These are phyloP conservation scores for Lutra lutra DNA, from an alignment of 2,797 vertebrate genomes.

Conservation along the genomic window DNA sequence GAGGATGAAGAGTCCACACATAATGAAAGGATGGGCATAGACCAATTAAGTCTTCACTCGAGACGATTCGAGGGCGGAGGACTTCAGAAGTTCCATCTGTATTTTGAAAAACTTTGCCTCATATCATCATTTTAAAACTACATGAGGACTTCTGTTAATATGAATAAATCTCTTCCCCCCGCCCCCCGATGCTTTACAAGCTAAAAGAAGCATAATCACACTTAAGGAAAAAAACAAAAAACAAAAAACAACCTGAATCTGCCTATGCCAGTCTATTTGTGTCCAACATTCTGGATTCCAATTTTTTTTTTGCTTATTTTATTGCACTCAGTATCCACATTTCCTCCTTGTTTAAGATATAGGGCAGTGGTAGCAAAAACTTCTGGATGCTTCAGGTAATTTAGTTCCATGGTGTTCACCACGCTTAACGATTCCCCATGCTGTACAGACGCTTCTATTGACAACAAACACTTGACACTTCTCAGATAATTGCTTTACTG, in stretches of 20 bases:
- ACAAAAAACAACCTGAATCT: neutral
- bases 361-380: neutral
- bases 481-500: neutral
- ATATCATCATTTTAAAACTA: neutral
- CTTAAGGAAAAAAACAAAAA: neutral
- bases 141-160: neutral
- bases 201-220: neutral
- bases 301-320: neutral
- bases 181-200: neutral
- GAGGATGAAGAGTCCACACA: neutral
- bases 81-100: neutral
- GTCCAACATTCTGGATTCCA: neutral
- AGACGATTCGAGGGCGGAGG: fast-evolving
- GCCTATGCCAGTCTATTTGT: neutral
- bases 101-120: neutral
- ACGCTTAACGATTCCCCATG: neutral
- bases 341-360: neutral
- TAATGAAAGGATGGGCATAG: neutral
- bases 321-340: neutral
- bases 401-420: neutral
- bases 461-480: neutral
- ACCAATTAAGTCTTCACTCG: neutral
- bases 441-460: neutral
- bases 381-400: neutral
- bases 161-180: neutral